Evolutionary conservation across 2,797 vertebrate genomes (phyloP).

Genomic region (Pangasius sanitwongsei): DNA sequence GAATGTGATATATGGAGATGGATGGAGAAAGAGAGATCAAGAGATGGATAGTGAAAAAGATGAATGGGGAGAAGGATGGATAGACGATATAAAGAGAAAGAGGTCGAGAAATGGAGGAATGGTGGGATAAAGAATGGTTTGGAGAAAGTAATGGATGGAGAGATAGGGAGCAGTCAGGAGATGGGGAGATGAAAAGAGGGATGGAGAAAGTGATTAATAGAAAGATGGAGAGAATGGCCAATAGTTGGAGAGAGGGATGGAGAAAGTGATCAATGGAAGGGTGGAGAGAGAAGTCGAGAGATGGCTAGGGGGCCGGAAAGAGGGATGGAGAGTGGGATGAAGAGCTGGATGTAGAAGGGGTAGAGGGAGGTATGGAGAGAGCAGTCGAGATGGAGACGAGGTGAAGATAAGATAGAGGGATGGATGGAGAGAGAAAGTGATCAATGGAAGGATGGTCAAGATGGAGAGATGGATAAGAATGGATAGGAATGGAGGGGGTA

Average conservation of each 20-base stretch:
- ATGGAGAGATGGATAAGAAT: background rate
- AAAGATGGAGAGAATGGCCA: background rate
- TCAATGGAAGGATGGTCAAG: background rate
- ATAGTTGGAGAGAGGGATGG: background rate
- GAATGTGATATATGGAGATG: slow-evolving; percentile 26
- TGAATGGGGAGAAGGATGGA: background rate
- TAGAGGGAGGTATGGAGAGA: background rate
- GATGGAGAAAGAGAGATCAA: slow-evolving; percentile 16
- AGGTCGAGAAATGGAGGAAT: background rate
- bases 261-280: background rate
- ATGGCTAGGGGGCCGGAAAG: background rate
- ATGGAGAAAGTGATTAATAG: background rate
- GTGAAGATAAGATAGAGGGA: background rate
- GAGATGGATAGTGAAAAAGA: background rate
- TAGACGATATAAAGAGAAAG: background rate
- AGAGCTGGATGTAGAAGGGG: background rate
- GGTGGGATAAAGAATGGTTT: background rate
- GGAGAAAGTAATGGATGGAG: background rate
- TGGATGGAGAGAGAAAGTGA: background rate
- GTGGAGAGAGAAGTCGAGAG: background rate
- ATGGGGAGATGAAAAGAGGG: background rate
- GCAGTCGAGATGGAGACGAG: background rate
- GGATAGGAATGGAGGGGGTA: background rate
- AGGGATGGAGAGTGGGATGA: background rate
- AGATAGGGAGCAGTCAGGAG: background rate